Conservation (phyloP, 2,888 invertebrate genomes). For the Troilus luridus region DNA sequence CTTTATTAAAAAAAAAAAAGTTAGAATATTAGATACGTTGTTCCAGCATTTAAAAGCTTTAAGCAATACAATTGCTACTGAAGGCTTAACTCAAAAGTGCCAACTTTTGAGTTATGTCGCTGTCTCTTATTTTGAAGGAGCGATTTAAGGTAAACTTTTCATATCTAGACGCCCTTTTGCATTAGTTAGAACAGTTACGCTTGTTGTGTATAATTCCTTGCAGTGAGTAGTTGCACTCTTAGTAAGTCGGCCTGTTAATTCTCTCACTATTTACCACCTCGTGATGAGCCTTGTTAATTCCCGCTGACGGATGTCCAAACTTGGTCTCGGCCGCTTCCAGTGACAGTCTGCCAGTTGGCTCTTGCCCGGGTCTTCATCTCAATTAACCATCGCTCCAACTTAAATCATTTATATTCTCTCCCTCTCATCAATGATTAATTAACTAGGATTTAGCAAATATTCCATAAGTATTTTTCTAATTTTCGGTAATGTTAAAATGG, state of each 20-base stretch:
- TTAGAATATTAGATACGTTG: too few species aligned
- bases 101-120: too few species aligned
- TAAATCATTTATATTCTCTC: not conserved
- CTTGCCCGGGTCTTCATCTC: not conserved
- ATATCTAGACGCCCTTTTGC: too few species aligned
- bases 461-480: not conserved
- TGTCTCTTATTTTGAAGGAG: too few species aligned
- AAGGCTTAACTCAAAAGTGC: too few species aligned
- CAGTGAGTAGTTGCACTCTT: not conserved
- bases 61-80: too few species aligned
- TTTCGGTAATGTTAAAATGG: not conserved
- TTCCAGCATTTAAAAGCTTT: too few species aligned
- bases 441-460: not conserved
- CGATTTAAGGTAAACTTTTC: too few species aligned
- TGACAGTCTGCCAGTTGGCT: not conserved
- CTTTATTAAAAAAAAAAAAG: too few species aligned
- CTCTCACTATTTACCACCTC: not conserved
- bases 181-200: too few species aligned
- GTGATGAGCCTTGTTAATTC: not conserved
- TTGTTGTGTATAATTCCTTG: too few species aligned
- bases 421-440: not conserved
- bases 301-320: conserved; percentile 31
- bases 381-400: conserved; percentile 21
- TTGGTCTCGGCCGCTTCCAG: not conserved
- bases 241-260: not conserved